Base-by-base conservation (phyloP, 1,140 invertebrate genomes). In the Asbolus verrucosus region DNA sequence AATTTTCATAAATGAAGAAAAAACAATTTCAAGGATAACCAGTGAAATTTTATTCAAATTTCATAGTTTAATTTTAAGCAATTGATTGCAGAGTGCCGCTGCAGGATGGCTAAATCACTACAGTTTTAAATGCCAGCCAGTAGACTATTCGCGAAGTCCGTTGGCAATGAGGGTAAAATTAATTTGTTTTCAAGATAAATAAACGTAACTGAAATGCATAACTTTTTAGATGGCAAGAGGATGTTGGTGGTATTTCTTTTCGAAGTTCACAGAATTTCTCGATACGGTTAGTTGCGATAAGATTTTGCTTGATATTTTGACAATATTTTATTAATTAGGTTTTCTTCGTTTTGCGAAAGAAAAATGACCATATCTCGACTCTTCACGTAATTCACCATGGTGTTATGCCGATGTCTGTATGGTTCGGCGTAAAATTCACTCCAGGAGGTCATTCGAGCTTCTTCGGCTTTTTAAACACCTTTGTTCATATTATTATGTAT, bases 191-290 rank as follows among this genome's bases (percentile, higher is more conserved):
- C n/a, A n/a, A n/a, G n/a, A n/a, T n/a, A n/a, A n/a, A n/a, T n/a
- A n/a, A n/a, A n/a, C n/a, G n/a, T n/a, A n/a, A n/a, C n/a, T n/a
- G n/a, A n/a, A n/a, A n/a, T n/a, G n/a, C n/a, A n/a, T n/a, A n/a
- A n/a, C n/a, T n/a, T 43, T 86, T 71, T 85, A 98, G 95, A 96
- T 97, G 86, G 95, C 92, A 2, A 84, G 88, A 76, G 95, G 92
- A 24, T 91, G 95, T 77, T 98, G 95, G 95, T 98, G 95, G 95
- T 98, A 97, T 83, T 98, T 94, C 82, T 90, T 97, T 77, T 98
- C 96, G 0, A 98, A 98, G 84, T 95, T 89, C 82, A 92, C 95
- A 65, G 96, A 98, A 83, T 97, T 98, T 85, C 89, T 97, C 81
- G 96, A 98, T 81, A 98, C 96, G 81, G 94, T 98, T 86, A 90